A percentile compares a stretch with the other conserved stretches of the same genome.
Conservation (phyloP, 2,113 vertebrate species). For the Rhinogobius similis region DNA sequence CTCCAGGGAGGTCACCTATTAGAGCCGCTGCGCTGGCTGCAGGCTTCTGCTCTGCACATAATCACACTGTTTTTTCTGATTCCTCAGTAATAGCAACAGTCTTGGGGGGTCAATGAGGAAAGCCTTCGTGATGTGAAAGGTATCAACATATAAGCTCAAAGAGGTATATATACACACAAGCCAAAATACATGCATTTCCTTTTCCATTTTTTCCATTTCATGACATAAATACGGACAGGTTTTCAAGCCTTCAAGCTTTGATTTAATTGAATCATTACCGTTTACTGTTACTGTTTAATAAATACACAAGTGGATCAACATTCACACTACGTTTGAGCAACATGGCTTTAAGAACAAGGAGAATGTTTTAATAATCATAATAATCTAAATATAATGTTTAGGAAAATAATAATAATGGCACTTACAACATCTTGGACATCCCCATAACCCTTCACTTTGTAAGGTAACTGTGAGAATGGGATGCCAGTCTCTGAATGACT, state of each 20-base stretch:
- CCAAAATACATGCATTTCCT: neutral
- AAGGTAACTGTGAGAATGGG: neutral
- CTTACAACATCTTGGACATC: neutral
- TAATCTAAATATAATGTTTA: neutral
- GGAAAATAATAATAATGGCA: neutral
- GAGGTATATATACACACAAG: neutral
- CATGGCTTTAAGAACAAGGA: neutral
- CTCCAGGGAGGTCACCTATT: conserved; percentile 40
- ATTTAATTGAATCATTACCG: too few species aligned
- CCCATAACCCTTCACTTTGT: neutral
- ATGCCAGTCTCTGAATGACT: conserved; percentile 10
- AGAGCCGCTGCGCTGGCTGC: conserved; percentile 27
- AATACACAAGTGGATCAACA: too few species aligned
- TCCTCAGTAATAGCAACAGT: neutral
- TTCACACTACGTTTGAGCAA: too few species aligned
- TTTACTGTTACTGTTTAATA: too few species aligned
- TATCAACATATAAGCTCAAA: neutral
- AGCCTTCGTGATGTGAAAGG: neutral
- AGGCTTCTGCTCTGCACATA: conserved; percentile 20
- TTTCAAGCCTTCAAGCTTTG: too few species aligned
- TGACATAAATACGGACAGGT: too few species aligned
- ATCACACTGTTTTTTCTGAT: conserved; percentile 13
- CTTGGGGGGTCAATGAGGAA: neutral
- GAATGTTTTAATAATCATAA: neutral
- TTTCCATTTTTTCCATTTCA: too few species aligned